Evolutionary conservation across 2,113 vertebrate genomes (phyloP).

Genomic region (Alexandromys fortis): DNA sequence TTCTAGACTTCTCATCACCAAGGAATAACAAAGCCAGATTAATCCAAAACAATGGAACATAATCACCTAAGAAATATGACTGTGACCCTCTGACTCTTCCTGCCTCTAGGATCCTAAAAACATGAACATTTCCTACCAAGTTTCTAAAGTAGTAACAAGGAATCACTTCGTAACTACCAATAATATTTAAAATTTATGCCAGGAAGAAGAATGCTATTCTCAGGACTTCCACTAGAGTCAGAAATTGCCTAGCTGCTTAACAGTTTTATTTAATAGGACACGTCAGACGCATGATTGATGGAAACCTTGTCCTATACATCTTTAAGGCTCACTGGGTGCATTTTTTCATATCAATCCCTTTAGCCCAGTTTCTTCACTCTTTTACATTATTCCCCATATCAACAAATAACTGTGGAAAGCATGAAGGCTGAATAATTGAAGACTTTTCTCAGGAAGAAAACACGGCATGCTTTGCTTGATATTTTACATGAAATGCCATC

Average conservation of each 20-base stretch:
- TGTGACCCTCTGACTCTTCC: background rate
- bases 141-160: background rate
- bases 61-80: background rate
- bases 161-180: constrained; percentile 25
- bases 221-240: background rate
- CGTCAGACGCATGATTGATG: background rate
- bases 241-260: background rate
- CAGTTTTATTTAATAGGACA: background rate
- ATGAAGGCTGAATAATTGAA: background rate
- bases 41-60: background rate
- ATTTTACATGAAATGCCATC: background rate
- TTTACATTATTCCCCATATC: background rate
- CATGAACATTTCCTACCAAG: background rate
- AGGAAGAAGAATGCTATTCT: background rate
- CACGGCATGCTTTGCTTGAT: background rate
- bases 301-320: background rate
- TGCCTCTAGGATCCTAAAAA: background rate
- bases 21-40: background rate
- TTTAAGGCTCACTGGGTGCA: background rate
- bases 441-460: background rate
- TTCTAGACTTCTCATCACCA: background rate
- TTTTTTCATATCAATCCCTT: background rate
- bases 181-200: constrained; percentile 8
- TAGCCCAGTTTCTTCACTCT: background rate
- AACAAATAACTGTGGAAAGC: constrained; percentile 6